Evolutionary conservation across 2,113 vertebrate genomes (phyloP), one percentile per base, ranked within the genome.

Genomic region (Rhinichthys klamathensis): DNA sequence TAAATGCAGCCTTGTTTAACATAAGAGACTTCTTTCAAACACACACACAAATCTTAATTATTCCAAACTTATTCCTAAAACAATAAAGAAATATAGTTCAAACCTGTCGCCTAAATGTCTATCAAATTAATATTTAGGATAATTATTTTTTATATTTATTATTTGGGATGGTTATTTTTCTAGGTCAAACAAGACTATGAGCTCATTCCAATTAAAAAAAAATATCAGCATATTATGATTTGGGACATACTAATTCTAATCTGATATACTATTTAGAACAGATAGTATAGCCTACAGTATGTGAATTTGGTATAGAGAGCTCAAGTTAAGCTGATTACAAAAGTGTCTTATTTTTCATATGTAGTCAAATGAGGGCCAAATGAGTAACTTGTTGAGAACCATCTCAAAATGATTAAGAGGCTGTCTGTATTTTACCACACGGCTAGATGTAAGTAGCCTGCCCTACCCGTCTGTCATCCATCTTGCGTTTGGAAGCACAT

Each of bases 381-480:
- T 23, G 7, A 23, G 25, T 12, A 4, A 27, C 10, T 61, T n/a
- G 1, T 4, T 25, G 38, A 73, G 18, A 38, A 70, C 1, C 41
- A 25, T 46, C 23, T 54, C 30, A 38, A 18, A 12, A 67, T 30
- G 41, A 10, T 32, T 56, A 11, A 7, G 78, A 84, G 51, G 4
- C 18, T 58, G 4, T 56, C 27, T 41, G 56, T 85, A 30, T 69
- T 49, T 85, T 70, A 80, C 16, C 2, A 83, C 54, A 60, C 30
- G 69, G 21, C 41, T 49, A 67, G 44, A 23, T 2, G 9, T 65
- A 80, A 80, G 32, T 21, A 30, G 30, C 30, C 30, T 30, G 25
- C 38, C 60, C 1, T 30, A 35, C 38, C 60, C 1, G 23, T 38
- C 32, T 0, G 12, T 54, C 72, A 72, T 16, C 54, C 25, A 10